These are phyloP conservation scores for Ptychochromis oligacanthus DNA, from an alignment of 2,113 vertebrate genomes.

Conservation along the genomic window DNA sequence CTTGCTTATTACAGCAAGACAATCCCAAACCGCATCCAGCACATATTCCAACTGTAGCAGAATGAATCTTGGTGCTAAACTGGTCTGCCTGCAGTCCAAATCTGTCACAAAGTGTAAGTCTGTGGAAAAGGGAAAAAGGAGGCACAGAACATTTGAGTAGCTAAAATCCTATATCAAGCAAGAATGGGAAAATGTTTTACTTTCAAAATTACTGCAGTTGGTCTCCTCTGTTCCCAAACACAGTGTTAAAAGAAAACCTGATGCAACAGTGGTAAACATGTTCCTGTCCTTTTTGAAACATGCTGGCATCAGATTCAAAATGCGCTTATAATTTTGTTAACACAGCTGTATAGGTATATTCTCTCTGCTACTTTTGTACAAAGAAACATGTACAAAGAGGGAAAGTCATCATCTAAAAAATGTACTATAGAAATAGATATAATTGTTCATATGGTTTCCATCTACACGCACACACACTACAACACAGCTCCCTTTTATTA, in stretches of 20 bases:
- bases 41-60: not conserved
- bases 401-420: constrained; percentile 5
- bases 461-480: not conserved
- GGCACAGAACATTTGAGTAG: not conserved
- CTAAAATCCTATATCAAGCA: too few relatives aligned
- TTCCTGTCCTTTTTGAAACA: not conserved
- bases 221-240: too few relatives aligned
- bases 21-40: not conserved
- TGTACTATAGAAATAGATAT: not conserved
- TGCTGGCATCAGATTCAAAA: not conserved
- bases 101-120: not conserved
- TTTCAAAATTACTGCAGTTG: too few relatives aligned
- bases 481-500: constrained; percentile 45
- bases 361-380: not conserved
- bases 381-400: not conserved
- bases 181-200: too few relatives aligned
- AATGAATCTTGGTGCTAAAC: too few relatives aligned
- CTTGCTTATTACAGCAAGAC: not conserved
- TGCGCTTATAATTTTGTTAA: not conserved
- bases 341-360: not conserved
- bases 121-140: not conserved
- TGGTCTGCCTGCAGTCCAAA: not conserved
- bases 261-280: constrained; percentile 5
- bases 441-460: not conserved
- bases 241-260: not conserved